Evolutionary conservation across 2,113 vertebrate species (phyloP).

Genomic region (Chamaetylas fuelleborni): DNA sequence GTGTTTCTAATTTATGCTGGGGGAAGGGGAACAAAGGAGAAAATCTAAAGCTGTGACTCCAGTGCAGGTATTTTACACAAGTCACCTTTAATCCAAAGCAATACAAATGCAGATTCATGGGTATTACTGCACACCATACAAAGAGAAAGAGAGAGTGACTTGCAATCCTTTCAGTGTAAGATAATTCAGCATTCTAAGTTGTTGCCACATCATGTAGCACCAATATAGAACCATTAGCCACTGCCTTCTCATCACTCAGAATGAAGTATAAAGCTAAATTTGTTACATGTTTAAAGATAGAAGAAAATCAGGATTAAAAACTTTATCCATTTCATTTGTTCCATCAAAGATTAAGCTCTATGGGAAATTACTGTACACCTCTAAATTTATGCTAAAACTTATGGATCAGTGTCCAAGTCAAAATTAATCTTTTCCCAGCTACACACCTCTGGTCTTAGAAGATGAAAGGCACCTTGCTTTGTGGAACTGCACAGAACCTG

Average conservation of each 20-base stretch:
- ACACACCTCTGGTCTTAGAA: not conserved
- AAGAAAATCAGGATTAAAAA: not conserved
- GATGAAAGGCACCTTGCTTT: not conserved
- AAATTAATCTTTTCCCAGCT: not conserved
- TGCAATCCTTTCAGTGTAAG: not conserved
- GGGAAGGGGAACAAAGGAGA: not conserved
- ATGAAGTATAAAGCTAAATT: not conserved
- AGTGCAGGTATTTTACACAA: not conserved
- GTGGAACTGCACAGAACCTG: not conserved
- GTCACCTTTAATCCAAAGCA: not conserved
- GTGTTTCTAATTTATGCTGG: not conserved
- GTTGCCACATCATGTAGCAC: not conserved
- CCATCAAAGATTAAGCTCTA: not conserved
- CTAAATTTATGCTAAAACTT: not conserved
- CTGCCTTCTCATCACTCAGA: not conserved
- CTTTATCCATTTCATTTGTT: not conserved
- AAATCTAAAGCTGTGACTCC: not conserved
- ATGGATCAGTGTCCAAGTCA: not conserved
- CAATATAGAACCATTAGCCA: not conserved
- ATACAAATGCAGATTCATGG: not conserved
- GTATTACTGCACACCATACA: not conserved
- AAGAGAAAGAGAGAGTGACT: not conserved
- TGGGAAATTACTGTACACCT: not conserved
- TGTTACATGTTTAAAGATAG: not conserved
- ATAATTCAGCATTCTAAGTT: not conserved